Evolutionary conservation across 2,113 vertebrate species (phyloP).

Genomic region (Aegypius monachus): DNA sequence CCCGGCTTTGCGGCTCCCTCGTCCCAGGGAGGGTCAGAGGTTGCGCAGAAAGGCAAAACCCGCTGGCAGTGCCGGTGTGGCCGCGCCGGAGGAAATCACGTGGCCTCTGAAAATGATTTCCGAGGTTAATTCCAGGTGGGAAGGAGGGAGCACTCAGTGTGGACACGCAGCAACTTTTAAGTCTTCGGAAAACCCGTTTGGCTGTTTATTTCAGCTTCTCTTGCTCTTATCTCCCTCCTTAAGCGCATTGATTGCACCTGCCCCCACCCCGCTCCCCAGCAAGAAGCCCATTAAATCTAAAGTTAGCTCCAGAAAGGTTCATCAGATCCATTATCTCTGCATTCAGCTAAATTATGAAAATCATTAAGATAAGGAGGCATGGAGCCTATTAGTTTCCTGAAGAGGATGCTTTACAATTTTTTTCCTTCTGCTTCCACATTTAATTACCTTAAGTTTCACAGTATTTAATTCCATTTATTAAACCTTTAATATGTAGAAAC

Average conservation of each 20-base stretch:
- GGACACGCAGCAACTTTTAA: neutral
- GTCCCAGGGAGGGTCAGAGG: constrained; percentile 41
- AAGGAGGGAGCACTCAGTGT: neutral
- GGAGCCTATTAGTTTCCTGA: constrained; percentile 52
- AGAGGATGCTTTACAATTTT: constrained; percentile 13
- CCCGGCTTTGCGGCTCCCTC: constrained; percentile 50
- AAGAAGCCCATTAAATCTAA: constrained; percentile 41
- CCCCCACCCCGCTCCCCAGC: neutral
- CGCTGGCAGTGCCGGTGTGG: neutral
- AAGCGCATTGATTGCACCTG: neutral
- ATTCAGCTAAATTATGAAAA: constrained; percentile 63
- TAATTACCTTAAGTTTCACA: constrained; percentile 51
- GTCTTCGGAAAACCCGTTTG: neutral
- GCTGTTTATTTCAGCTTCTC: neutral
- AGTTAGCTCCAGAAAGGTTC: constrained; percentile 55
- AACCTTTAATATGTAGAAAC: neutral
- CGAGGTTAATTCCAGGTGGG: constrained; percentile 25
- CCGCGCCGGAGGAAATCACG: neutral
- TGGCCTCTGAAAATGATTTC: neutral
- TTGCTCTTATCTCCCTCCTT: neutral
- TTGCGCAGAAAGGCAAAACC: neutral
- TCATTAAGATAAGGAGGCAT: constrained; percentile 54
- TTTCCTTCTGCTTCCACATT: constrained; percentile 6
- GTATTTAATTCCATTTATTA: constrained; percentile 56
- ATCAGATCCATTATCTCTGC: constrained; percentile 58